Conservation (phyloP, 2,113 vertebrate genomes). For the Phocoena phocoena region DNA sequence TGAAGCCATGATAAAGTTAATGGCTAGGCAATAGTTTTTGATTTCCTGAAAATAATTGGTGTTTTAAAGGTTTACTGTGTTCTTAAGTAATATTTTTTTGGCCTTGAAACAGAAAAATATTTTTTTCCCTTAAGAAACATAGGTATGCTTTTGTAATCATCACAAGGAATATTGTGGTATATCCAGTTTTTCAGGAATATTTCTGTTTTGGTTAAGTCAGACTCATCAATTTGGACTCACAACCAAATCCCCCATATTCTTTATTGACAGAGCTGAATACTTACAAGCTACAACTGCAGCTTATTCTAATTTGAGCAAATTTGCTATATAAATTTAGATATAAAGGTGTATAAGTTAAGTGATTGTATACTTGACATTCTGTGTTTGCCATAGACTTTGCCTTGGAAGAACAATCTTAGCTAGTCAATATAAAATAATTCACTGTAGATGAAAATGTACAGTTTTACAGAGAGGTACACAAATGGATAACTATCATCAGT, state of each 20-base stretch:
- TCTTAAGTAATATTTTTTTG: neutral
- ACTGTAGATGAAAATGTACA: neutral
- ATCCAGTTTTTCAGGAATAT: constrained; percentile 25
- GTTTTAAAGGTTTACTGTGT: constrained; percentile 2
- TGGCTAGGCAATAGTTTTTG: neutral
- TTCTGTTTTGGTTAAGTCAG: constrained; percentile 29
- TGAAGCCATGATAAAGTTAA: neutral
- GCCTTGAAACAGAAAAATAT: neutral
- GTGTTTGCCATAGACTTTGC: neutral
- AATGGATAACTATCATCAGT: neutral
- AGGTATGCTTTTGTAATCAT: neutral
- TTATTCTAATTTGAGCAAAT: neutral
- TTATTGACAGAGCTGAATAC: neutral
- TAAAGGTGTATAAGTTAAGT: neutral
- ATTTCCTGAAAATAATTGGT: constrained; percentile 12
- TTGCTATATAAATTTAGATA: neutral
- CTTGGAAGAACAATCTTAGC: neutral
- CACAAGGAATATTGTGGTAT: neutral
- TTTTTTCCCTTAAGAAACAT: constrained; percentile 23
- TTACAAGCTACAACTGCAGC: neutral
- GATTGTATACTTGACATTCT: neutral
- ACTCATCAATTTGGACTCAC: neutral
- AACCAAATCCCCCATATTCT: neutral
- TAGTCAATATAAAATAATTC: neutral
- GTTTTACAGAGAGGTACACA: neutral